These are phyloP conservation scores for Dendroctonus valens DNA, from an alignment of 1,140 invertebrate species.

Conservation along the genomic window DNA sequence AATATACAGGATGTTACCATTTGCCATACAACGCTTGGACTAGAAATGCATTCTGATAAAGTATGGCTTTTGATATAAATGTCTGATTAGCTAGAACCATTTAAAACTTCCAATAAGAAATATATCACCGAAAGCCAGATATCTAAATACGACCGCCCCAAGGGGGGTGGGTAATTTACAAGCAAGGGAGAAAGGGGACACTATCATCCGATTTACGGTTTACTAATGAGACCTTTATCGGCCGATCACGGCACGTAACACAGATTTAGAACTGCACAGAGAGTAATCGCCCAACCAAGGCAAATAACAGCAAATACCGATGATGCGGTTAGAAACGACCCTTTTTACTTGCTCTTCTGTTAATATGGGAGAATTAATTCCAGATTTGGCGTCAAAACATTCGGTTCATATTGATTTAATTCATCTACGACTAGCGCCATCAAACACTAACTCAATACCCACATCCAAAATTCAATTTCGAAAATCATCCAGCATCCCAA, in stretches of 20 bases:
- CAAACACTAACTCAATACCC: too few relatives aligned
- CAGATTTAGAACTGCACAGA: slow-evolving; percentile 49
- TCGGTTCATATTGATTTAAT: too few relatives aligned
- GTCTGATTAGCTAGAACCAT: too few relatives aligned
- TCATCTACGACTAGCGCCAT: too few relatives aligned
- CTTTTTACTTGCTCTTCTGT: slow-evolving; percentile 7
- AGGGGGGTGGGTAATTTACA: slow-evolving; percentile 41
- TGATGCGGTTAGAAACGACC: slow-evolving; percentile 16
- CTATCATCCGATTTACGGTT: slow-evolving; percentile 49
- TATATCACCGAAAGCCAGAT: slow-evolving; percentile 10
- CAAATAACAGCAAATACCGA: slow-evolving; percentile 39
- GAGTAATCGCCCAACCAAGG: slow-evolving; percentile 40
- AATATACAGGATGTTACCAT: slow-evolving; percentile 5
- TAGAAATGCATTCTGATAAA: too few relatives aligned
- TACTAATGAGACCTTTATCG: slow-evolving; percentile 51
- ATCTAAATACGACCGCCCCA: slow-evolving; percentile 13
- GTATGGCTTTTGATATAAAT: too few relatives aligned
- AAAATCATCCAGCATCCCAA: too few relatives aligned
- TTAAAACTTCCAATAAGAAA: slow-evolving; percentile 7
- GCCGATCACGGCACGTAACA: slow-evolving; percentile 47
- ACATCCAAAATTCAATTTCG: too few relatives aligned
- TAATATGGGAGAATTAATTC: neutral
- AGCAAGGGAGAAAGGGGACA: slow-evolving; percentile 37
- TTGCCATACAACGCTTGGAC: slow-evolving; percentile 1
- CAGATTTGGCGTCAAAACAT: too few relatives aligned